Percentiles rank a stretch among this genome's conserved stretches.
phyloP scores from a whole-genome alignment of 2,113 vertebrate species.

The Etheostoma spectabile region DNA sequence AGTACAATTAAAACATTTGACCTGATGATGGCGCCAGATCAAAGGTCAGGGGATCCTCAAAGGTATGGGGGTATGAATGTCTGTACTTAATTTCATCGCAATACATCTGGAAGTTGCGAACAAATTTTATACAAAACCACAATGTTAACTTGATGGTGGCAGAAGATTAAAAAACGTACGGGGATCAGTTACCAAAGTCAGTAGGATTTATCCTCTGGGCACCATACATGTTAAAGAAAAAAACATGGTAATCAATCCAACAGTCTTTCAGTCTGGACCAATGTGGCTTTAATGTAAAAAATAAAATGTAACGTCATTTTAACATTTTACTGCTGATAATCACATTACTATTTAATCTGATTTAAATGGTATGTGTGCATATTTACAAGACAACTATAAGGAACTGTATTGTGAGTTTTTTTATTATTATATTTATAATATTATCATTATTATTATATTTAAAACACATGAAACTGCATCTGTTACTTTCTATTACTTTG shows the following conservation, averaged over 20 bases:
- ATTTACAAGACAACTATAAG: background rate
- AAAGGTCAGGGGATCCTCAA: background rate
- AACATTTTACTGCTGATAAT: background rate
- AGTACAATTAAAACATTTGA: background rate
- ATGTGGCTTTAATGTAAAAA: background rate
- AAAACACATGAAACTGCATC: background rate
- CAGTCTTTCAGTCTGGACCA: background rate
- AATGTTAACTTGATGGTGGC: background rate
- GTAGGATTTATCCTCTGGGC: background rate
- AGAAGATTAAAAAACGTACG: background rate
- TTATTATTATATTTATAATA: too few relatives aligned
- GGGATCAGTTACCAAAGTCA: background rate
- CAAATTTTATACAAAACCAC: background rate
- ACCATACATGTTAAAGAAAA: background rate
- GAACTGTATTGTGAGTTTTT: background rate
- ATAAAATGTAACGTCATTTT: background rate
- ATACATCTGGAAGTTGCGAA: background rate
- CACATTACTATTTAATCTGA: background rate
- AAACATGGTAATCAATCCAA: background rate
- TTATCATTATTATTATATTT: background rate
- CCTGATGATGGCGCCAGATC: background rate
- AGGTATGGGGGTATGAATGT: background rate
- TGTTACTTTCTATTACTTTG: background rate
- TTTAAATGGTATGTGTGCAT: background rate
- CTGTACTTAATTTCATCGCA: background rate